Percentiles rank a stretch among this genome's conserved stretches.
These are phyloP conservation scores for Stomorhina lunata DNA, from an alignment of 2,888 invertebrate species.

Conservation along the genomic window DNA sequence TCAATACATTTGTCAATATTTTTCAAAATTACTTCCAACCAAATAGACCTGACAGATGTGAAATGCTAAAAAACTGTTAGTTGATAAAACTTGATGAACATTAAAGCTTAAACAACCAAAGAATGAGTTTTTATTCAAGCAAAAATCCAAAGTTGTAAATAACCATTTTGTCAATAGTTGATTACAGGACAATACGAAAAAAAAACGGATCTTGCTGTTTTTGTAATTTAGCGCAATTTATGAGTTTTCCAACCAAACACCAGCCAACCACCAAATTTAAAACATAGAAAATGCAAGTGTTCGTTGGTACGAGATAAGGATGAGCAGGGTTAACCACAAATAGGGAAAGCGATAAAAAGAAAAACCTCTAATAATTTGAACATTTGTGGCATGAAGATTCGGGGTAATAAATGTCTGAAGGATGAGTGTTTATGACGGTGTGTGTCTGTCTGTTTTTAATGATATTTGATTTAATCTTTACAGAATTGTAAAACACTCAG, in stretches of 20 bases:
- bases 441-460: neutral
- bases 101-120: neutral
- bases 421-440: constrained; percentile 15
- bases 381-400: neutral
- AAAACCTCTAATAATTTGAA: neutral
- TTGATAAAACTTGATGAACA: neutral
- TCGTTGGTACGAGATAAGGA: neutral
- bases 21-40: neutral
- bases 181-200: constrained; percentile 14
- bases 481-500: neutral
- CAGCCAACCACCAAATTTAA: neutral
- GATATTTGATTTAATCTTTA: constrained; percentile 18
- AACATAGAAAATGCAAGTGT: neutral
- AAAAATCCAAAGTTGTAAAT: neutral
- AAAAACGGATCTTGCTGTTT: neutral
- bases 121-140: neutral
- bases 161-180: constrained; percentile 29
- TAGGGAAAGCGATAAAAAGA: neutral
- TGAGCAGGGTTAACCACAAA: neutral
- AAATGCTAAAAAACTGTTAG: neutral
- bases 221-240: neutral
- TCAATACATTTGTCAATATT: neutral
- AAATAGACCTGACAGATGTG: constrained; percentile 18
- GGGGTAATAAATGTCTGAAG: neutral
- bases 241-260: neutral